Percentiles rank a stretch among this genome's conserved stretches.
These are phyloP conservation scores for Acleris literana DNA, from an alignment of 2,888 invertebrate species.

Conservation along the genomic window DNA sequence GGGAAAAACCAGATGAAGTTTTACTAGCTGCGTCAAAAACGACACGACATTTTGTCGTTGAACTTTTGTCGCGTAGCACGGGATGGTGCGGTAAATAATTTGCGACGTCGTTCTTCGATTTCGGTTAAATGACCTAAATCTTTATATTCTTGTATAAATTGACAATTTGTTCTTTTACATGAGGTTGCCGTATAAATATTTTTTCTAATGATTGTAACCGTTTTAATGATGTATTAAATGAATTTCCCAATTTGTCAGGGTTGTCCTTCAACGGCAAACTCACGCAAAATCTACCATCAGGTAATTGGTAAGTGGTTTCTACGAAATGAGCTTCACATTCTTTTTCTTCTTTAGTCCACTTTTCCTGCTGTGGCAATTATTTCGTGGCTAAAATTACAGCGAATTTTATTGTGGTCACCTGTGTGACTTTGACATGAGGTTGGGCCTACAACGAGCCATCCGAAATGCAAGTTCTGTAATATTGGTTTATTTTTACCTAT, in stretches of 20 bases:
- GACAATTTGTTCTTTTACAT: constrained; percentile 2
- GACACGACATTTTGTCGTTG: constrained; percentile 2
- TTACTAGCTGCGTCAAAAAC: background rate
- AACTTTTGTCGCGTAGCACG: background rate
- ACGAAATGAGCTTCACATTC: constrained; percentile 18
- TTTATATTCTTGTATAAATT: constrained; percentile 3
- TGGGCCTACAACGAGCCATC: constrained; percentile 11
- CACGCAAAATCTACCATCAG: constrained; percentile 4
- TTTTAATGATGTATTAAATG: constrained; percentile 1
- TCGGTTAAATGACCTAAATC: constrained; percentile 5
- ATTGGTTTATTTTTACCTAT: constrained; percentile 2
- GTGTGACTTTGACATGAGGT: constrained; percentile 1
- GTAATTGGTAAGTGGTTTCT: background rate
- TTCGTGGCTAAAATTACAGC: background rate
- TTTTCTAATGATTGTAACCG: background rate
- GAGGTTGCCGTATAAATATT: background rate
- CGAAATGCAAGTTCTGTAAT: constrained; percentile 7
- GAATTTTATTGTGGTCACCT: background rate
- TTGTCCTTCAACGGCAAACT: constrained; percentile 7
- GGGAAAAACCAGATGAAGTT: constrained; percentile 30
- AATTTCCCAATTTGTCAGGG: constrained; percentile 5
- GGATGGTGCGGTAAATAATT: constrained; percentile 5
- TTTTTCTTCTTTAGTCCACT: constrained; percentile 14
- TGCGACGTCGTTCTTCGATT: constrained; percentile 2
- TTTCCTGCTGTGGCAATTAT: background rate